Conservation (phyloP, 2,113 vertebrate species). For the Toxotes chatareus region DNA sequence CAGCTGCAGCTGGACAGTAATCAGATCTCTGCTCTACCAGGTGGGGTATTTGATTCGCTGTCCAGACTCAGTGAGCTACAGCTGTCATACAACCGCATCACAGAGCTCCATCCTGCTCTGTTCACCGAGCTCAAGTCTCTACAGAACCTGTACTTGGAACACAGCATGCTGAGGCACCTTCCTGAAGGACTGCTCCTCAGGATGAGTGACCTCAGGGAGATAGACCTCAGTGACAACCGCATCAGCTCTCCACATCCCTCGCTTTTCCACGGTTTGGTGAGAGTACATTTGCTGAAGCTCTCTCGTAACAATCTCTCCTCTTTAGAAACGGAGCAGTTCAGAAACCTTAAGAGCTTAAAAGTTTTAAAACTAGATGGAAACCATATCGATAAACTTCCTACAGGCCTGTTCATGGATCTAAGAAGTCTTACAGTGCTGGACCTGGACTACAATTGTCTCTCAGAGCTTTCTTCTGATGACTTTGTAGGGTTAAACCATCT, state of each 20-base stretch:
- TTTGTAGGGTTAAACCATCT: conserved; percentile 53
- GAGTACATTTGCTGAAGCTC: conserved; percentile 55
- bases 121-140: conserved; percentile 64
- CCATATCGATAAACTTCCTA: conserved; percentile 47
- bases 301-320: conserved; percentile 61
- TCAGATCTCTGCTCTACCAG: conserved; percentile 53
- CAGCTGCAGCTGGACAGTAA: conserved; percentile 75
- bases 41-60: conserved; percentile 54
- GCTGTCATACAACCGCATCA: conserved; percentile 72
- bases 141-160: conserved; percentile 65
- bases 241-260: conserved; percentile 51
- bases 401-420: conserved; percentile 52
- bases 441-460: conserved; percentile 63
- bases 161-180: conserved; percentile 63
- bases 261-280: conserved; percentile 60
- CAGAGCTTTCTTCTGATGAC: conserved; percentile 28
- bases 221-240: conserved; percentile 71
- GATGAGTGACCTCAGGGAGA: conserved; percentile 54
- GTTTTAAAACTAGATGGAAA: conserved; percentile 71
- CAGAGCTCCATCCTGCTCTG: conserved; percentile 39
- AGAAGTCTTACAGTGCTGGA: conserved; percentile 53
- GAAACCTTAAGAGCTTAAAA: conserved; percentile 49
- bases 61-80: conserved; percentile 63
- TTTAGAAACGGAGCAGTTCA: conserved; percentile 60
- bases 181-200: conserved; percentile 59